phyloP scores from a whole-genome alignment of 92 coral and sea anemone genomes.

The Pocillopora meandrina region DNA sequence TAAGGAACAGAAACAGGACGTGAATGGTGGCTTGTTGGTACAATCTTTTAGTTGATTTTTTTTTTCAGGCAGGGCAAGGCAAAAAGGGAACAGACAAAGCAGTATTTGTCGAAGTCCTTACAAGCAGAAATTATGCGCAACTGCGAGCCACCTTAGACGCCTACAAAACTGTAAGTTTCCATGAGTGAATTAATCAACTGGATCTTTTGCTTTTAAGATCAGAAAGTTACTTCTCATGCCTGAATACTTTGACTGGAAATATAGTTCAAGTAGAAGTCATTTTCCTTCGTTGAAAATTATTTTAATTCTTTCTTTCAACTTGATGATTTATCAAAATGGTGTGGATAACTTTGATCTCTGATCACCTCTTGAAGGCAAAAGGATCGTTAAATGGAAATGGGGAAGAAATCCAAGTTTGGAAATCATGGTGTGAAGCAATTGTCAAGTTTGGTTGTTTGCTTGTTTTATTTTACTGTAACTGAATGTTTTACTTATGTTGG shows the following conservation, averaged over 20 bases:
- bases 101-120: constrained; percentile 62
- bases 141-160: constrained; percentile 73
- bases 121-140: constrained; percentile 62
- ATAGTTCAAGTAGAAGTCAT: too few relatives aligned
- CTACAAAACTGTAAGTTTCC: constrained; percentile 67
- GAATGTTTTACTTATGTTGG: not conserved
- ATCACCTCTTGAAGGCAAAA: too few relatives aligned
- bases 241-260: too few relatives aligned
- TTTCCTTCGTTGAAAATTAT: too few relatives aligned
- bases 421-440: not conserved
- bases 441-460: not conserved
- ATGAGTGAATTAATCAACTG: not conserved
- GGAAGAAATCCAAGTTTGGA: not conserved
- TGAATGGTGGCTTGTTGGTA: not conserved
- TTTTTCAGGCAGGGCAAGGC: constrained; percentile 74
- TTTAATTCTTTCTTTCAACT: too few relatives aligned
- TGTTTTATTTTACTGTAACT: not conserved
- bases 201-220: too few relatives aligned
- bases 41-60: not conserved
- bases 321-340: too few relatives aligned
- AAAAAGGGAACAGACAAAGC: constrained; percentile 79
- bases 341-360: too few relatives aligned
- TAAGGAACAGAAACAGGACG: too few relatives aligned
- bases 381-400: too few relatives aligned
- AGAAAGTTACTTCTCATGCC: too few relatives aligned